These are phyloP conservation scores for Melanotaenia maccullochi DNA, from an alignment of 2,797 vertebrate genomes.

Conservation along the genomic window DNA sequence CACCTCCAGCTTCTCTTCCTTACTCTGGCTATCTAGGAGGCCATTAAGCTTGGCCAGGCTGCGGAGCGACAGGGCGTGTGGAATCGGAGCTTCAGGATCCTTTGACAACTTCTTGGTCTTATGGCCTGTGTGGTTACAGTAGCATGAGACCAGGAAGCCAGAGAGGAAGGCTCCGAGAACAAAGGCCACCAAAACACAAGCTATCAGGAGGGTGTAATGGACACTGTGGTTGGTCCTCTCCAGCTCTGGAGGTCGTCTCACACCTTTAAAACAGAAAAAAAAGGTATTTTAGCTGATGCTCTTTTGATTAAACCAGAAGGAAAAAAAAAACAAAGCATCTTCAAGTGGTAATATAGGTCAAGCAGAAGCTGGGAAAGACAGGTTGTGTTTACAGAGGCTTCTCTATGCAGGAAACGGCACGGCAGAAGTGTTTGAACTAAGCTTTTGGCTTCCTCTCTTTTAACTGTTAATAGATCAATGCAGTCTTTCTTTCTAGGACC, in stretches of 20 bases:
- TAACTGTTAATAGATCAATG: conserved; percentile 71
- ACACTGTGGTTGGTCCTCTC: conserved; percentile 86
- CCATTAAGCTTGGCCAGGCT: conserved; percentile 91
- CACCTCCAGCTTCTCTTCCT: conserved; percentile 85
- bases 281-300: conserved; percentile 29
- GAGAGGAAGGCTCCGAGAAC: conserved; percentile 91
- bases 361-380: conserved; percentile 67
- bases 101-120: conserved; percentile 85
- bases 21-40: conserved; percentile 84
- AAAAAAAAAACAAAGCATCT: conserved; percentile 28
- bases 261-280: conserved; percentile 77
- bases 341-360: conserved; percentile 61
- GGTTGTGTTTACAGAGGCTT: conserved; percentile 65
- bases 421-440: conserved; percentile 63
- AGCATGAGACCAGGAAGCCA: conserved; percentile 91
- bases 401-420: conserved; percentile 54
- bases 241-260: conserved; percentile 83
- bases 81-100: conserved; percentile 87
- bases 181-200: conserved; percentile 90
- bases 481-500: conserved; percentile 46
- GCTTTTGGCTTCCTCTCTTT: conserved; percentile 55
- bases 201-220: conserved; percentile 91
- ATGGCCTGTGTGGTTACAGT: conserved; percentile 87
- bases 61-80: conserved; percentile 89
- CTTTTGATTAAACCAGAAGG: conserved; percentile 23